Percentiles rank a stretch among this genome's conserved stretches.
phyloP scores from a whole-genome alignment of 1,140 invertebrate species.

The Apis cerana region DNA sequence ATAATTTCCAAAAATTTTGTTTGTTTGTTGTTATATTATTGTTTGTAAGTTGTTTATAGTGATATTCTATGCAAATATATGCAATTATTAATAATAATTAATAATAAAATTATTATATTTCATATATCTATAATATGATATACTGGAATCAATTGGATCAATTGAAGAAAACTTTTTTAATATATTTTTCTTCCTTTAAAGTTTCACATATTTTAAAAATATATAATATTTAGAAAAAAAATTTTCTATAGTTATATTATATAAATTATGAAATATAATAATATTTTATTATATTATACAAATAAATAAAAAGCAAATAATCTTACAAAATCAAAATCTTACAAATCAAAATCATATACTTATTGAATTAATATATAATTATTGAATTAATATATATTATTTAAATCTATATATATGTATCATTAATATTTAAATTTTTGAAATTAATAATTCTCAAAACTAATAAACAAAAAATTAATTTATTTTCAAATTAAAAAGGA shows the following conservation, averaged over 20 bases:
- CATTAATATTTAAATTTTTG: background rate
- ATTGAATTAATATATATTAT: slow-evolving; percentile 15
- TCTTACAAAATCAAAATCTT: background rate
- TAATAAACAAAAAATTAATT: background rate
- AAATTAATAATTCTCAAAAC: slow-evolving; percentile 9
- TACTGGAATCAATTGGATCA: slow-evolving; percentile 21
- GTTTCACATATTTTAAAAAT: slow-evolving; percentile 53
- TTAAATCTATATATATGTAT: background rate
- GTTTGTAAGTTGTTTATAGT: no score
- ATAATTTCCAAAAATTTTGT: no score
- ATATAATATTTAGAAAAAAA: slow-evolving; percentile 2
- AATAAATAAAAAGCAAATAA: background rate
- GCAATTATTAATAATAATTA: slow-evolving; percentile 1
- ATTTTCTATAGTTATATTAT: background rate
- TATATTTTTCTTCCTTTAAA: background rate
- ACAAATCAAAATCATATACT: background rate
- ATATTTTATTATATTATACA: slow-evolving; percentile 7
- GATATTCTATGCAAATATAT: slow-evolving; percentile 7
- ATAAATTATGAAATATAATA: background rate
- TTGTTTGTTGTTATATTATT: no score
- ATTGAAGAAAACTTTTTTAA: slow-evolving; percentile 1
- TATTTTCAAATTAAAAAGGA: slow-evolving; percentile 26
- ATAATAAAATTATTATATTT: slow-evolving; percentile 11
- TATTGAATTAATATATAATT: slow-evolving; percentile 14
- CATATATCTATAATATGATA: slow-evolving; percentile 14